phyloP scores from a whole-genome alignment of 2,888 invertebrate genomes.

The Tupiocoris notatus region DNA sequence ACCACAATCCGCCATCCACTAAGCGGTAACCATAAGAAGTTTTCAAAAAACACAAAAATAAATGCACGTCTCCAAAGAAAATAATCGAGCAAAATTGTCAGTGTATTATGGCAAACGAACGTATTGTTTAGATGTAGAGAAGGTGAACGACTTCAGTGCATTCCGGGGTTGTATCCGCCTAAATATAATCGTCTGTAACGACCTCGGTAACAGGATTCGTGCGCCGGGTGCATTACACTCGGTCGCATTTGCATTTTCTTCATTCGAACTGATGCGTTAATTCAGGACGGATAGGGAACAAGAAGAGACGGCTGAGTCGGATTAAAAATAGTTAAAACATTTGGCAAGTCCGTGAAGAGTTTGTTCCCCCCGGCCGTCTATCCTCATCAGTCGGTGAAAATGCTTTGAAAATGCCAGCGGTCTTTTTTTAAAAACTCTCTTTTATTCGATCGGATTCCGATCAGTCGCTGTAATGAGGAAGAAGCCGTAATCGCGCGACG shows the following conservation, averaged over 20 bases:
- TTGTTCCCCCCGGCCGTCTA: neutral
- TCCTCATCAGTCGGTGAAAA: neutral
- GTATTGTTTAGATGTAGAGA: too few relatives aligned
- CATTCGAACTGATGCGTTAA: neutral
- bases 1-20: too few relatives aligned
- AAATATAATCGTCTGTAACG: neutral
- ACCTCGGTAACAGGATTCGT: neutral
- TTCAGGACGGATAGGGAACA: neutral
- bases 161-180: neutral
- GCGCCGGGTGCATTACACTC: neutral
- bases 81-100: too few relatives aligned
- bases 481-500: neutral
- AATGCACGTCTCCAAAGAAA: too few relatives aligned
- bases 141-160: neutral
- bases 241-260: neutral
- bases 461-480: neutral
- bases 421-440: constrained; percentile 15
- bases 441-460: neutral
- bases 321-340: neutral
- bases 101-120: too few relatives aligned
- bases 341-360: neutral
- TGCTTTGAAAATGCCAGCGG: neutral
- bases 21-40: too few relatives aligned
- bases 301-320: neutral
- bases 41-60: too few relatives aligned